Evolutionary conservation across 2,797 vertebrate species (phyloP), one percentile per base, ranked within the genome.

Genomic region (Micromesistius poutassou): DNA sequence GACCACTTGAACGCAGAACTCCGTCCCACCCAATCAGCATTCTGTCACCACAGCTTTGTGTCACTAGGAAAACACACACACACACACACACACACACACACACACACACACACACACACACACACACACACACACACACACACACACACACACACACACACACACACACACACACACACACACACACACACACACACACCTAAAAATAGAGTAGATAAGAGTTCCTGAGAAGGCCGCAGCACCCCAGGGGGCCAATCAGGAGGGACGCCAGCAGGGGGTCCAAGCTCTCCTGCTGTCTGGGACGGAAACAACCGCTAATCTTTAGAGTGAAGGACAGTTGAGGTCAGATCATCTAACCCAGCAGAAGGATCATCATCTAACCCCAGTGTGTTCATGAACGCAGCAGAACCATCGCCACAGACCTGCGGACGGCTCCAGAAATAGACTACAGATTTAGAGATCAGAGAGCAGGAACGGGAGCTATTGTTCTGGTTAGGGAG

Each of bases 71-170:
- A 22, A 2, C 50, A 62, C 50, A 62, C 50, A n/a, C 62, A 28
- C 62, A n/a, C 50, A 62, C 50, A 62, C 62, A 66, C 62, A 66
- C 55, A 66, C 55, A 66, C 55, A 66, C 55, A 40, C 73, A 74
- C 38, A 35, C 73, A 74, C 12, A 73, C 30, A 73, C 71, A 74
- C 73, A 74, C 33, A 66, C 55, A 46, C 74, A 74, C 30, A 40
- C 36, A 46, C 31, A 22, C 75, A 70, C 55, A 70, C 75, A 38
- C 62, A 76, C 50, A n/a, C 55, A 66, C 71, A 46, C 66, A 72
- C 5, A 62, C 72, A 79, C 7, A 71, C 70, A 71, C 70, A 71
- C 70, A 71, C 25, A 71, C 30, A 71, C 71, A 72, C 30, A 72
- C 30, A 72, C 30, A 72, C 30, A 72, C 71, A 72, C 71, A 72